Base-by-base conservation (phyloP, 1,140 invertebrate genomes). In the Sycobia sp. region DNA sequence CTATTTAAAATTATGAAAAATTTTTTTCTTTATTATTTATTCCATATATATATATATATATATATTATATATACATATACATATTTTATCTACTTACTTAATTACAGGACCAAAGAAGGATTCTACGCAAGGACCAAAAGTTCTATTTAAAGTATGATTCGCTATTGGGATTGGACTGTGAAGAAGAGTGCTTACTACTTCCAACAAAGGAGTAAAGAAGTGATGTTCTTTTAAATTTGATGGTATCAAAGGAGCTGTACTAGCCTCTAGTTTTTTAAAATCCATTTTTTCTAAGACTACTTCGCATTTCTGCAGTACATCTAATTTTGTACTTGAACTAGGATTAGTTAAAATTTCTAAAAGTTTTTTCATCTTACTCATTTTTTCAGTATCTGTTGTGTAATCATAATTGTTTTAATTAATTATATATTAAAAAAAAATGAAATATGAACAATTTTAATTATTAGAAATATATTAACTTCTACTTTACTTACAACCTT, bases 231-330 rank as follows among this genome's bases (percentile, higher is more conserved):
- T 86, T 29, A 84, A 46, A 27, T 77, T 73, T 5, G 79, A 74
- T 16, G 39, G 59, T 20, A 75, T 73, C 34, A 82, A 76, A 14
- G 58, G 49, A 13, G 79, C 73, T 39, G 85, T 80, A 67, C 81
- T 84, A 14, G 83, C 82, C 70, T 90, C 88, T n/a, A 84, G 83
- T 67, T 88, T 77, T 74, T 90, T 90, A 64, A 92, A 87, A 76
- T 93, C 90, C 69, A 94, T 80, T 77, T 89, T 91, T 69, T 91
- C 88, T 11, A 97, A 77, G 20, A 94, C 94, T 61, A 91, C 88
- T 81, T 97, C 95, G 82, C 95, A 98, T 79, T 96, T 97, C n/a
- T 93, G 78, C 4, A 98, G 77, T 0, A 92, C 94, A 61, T 95
- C 92, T 74, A 97, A 82, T 0, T 94, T 89, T 82, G 95, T 90